Evolutionary conservation across 2,888 invertebrate species (phyloP), one percentile per base, ranked within the genome.

Genomic region (Nudaria mundana): DNA sequence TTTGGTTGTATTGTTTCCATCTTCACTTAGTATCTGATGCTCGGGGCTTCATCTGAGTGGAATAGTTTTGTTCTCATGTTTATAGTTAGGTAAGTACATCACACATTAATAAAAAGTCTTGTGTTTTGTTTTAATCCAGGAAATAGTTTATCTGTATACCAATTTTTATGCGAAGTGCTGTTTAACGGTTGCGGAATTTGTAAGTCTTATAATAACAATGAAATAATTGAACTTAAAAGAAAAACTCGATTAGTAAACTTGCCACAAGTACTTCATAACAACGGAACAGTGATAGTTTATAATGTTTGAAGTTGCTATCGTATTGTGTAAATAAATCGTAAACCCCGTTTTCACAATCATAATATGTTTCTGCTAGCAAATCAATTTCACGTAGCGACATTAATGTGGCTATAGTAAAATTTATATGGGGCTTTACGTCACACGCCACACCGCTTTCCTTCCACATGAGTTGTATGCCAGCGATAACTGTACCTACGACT

Each of bases 331-430:
- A 87, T 87, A 88, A 86, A 86, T 84, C 87, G 87, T 88, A 88
- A 88, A 88, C 87, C 88, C 81, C 81, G 72, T 88, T 88, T 88
- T 84, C 88, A 84, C 85, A 88, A 88, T 87, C 87, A 84, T 87
- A 87, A 87, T 87, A 87, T 85, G 86, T 86, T 88, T 86, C 83
- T 84, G 85, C 81, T 73, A 73, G 86, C 85, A 88, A 88, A 88
- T 88, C 88, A 87, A 87, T 87, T 88, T 88, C 87, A 85, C 85
- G 85, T 86, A 82, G 80, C 81, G 83, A 87, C 86, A 85, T 87
- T 87, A 87, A 88, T 87, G 83, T 83, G 80, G 73, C 76, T 77
- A 85, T 84, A 86, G 84, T 84, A 85, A 86, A 86, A 85, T 87
- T 87, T 87, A 87, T 87, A 86, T 83, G 84, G 79, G 74, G 76